A percentile compares a stretch with the other conserved stretches of the same genome.
phyloP scores from a whole-genome alignment of 2,113 vertebrate species.

The Grammomys surdaster region DNA sequence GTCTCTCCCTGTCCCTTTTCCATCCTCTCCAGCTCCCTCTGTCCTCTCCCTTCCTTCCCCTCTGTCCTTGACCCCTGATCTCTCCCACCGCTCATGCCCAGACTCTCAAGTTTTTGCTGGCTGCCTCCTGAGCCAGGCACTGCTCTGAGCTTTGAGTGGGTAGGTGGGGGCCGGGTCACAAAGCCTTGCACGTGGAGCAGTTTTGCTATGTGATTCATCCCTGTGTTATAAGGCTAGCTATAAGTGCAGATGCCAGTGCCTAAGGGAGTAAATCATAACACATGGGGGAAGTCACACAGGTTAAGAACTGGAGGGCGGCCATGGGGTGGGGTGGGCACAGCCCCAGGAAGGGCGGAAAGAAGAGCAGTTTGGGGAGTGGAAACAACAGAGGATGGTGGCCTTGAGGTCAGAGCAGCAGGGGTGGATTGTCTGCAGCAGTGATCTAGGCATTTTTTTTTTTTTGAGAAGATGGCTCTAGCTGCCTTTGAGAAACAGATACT shows the following conservation, averaged over 20 bases:
- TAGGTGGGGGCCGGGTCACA: too few species aligned
- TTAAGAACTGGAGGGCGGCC: neutral
- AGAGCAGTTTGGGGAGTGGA: neutral
- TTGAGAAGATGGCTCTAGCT: neutral
- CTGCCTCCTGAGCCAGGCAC: neutral
- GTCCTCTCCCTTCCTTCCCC: constrained; percentile 1
- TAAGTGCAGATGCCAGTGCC: neutral
- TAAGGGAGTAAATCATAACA: too few species aligned
- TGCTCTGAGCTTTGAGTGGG: neutral
- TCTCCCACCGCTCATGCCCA: neutral
- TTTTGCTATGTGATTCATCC: neutral
- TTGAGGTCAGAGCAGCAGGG: neutral
- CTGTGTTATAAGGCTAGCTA: neutral
- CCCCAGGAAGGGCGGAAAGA: neutral
- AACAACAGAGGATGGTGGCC: neutral
- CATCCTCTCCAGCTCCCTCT: constrained; percentile 26
- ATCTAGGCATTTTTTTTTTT: neutral
- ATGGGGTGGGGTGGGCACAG: neutral
- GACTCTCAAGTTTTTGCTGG: neutral
- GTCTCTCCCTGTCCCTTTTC: constrained; percentile 35
- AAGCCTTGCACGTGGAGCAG: neutral
- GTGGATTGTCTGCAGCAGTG: neutral
- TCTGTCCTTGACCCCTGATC: neutral
- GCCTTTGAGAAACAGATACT: neutral
- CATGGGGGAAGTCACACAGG: neutral